Evolutionary conservation across 2,888 invertebrate species (phyloP).

Genomic region (Agriopis aurantiaria): DNA sequence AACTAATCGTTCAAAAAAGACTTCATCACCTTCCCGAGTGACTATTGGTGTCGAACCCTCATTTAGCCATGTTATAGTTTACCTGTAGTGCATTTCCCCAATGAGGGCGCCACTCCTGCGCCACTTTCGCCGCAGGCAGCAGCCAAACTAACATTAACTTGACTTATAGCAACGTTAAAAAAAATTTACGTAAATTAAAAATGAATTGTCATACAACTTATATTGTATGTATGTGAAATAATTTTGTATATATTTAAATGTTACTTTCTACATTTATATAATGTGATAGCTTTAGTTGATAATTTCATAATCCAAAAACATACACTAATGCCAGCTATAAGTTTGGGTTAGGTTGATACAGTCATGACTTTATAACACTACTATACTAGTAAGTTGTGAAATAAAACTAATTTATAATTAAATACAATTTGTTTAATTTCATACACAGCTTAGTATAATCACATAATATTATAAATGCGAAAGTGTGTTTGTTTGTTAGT

Average conservation of each 20-base stretch:
- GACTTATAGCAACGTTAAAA: too few species aligned
- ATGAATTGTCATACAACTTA: too few species aligned
- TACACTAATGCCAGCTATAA: constrained; percentile 84
- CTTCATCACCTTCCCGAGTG: too few species aligned
- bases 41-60: too few species aligned
- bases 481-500: too few species aligned
- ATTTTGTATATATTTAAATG: constrained; percentile 51
- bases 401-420: constrained; percentile 85
- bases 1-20: too few species aligned
- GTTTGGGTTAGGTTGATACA: constrained; percentile 82
- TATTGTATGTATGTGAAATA: not conserved
- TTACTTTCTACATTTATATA: constrained; percentile 63
- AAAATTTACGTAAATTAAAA: too few species aligned
- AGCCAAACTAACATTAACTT: not conserved
- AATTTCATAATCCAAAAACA: constrained; percentile 76
- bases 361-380: constrained; percentile 82
- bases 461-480: too few species aligned
- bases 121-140: constrained; percentile 9
- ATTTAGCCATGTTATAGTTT: too few species aligned
- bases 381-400: constrained; percentile 81
- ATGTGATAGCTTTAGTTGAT: constrained; percentile 79
- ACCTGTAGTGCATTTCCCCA: too few species aligned
- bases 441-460: too few species aligned
- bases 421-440: constrained; percentile 39
- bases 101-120: too few species aligned